Conservation (phyloP, 2,113 vertebrate species). For the Rhinichthys klamathensis region DNA sequence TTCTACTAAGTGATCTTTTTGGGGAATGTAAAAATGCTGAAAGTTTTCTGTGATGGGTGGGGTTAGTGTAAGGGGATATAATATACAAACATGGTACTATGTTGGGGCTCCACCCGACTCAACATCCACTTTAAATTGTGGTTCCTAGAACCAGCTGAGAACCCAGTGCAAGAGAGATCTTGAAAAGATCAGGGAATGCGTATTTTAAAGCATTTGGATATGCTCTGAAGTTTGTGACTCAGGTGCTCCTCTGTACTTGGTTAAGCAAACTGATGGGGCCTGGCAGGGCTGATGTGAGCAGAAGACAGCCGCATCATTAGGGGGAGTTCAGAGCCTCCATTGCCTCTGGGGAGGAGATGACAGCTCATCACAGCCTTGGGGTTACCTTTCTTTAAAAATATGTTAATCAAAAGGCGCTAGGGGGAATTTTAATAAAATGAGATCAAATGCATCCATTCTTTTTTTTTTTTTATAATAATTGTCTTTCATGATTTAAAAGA, state of each 20-base stretch:
- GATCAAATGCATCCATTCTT: constrained; percentile 61
- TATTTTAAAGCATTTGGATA: constrained; percentile 21
- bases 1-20: no score
- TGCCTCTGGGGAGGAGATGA: constrained; percentile 76
- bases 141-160: not conserved
- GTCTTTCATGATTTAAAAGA: constrained; percentile 50
- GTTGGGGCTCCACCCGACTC: not conserved
- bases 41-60: no score
- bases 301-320: constrained; percentile 79
- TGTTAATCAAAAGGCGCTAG: constrained; percentile 74
- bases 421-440: constrained; percentile 72
- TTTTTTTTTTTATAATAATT: constrained; percentile 51
- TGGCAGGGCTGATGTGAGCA: constrained; percentile 71
- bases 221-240: constrained; percentile 64
- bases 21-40: no score
- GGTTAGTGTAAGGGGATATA: no score
- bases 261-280: constrained; percentile 77
- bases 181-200: constrained; percentile 37
- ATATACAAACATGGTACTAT: not conserved
- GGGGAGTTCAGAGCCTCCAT: constrained; percentile 68
- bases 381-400: constrained; percentile 74
- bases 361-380: constrained; percentile 73
- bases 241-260: constrained; percentile 67
- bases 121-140: not conserved
- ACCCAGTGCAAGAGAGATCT: not conserved